Conservation (phyloP, 2,113 vertebrate genomes). For the Heterocephalus glaber region DNA sequence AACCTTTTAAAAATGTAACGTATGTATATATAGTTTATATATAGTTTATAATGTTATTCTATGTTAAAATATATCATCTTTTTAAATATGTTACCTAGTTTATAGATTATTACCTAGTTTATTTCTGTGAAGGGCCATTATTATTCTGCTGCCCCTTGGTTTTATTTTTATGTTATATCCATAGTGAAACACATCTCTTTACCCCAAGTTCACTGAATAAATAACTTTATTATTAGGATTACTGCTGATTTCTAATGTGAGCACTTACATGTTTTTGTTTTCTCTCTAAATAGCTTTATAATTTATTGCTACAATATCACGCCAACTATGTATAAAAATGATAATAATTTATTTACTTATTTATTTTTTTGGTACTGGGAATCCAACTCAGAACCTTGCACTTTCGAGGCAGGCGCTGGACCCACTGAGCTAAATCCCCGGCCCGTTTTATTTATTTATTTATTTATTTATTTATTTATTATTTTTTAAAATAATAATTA, state of each 20-base stretch:
- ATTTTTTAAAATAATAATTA: too few species aligned
- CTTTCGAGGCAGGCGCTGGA: too few species aligned
- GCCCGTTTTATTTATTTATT: too few species aligned
- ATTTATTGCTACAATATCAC: background rate
- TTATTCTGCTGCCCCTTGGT: background rate
- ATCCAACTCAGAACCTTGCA: too few species aligned
- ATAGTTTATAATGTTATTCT: background rate
- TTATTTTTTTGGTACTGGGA: too few species aligned
- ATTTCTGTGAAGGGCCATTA: background rate
- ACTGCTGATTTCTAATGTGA: constrained; percentile 7
- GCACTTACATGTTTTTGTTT: background rate
- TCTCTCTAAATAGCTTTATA: background rate
- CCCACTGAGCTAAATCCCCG: too few species aligned
- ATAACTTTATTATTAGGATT: constrained; percentile 2
- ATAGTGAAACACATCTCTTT: background rate
- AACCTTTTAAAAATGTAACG: background rate
- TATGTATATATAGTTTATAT: background rate
- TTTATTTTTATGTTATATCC: constrained; percentile 47
- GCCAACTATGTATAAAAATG: background rate
- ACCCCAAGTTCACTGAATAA: background rate
- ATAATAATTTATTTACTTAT: too few species aligned
- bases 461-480: too few species aligned
- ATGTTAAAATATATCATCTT: background rate
- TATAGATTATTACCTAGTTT: background rate
- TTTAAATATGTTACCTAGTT: background rate